Percentiles rank a stretch among this genome's conserved stretches.
phyloP scores from a whole-genome alignment of 1,140 invertebrate genomes.

The Condylostylus longicornis region DNA sequence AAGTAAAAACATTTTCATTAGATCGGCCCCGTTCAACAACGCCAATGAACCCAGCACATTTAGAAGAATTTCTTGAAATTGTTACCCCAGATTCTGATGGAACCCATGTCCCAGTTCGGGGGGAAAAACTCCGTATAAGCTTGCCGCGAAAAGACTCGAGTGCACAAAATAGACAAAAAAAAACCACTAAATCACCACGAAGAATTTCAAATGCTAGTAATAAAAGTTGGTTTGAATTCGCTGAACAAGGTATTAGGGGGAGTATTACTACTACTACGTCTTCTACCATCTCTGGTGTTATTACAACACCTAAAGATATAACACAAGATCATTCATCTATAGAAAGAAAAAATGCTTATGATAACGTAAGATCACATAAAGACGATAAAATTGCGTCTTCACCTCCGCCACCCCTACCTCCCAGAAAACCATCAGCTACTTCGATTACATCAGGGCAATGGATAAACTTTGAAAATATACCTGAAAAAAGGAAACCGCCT shows the following conservation, averaged over 20 bases:
- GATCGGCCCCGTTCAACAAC: constrained; percentile 75
- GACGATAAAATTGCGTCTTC: background rate
- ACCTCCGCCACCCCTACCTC: constrained; percentile 35
- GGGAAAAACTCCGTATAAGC: constrained; percentile 52
- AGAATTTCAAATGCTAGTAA: constrained; percentile 33
- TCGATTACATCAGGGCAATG: constrained; percentile 38
- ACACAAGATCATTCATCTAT: constrained; percentile 1
- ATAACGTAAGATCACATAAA: constrained; percentile 1
- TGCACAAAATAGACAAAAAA: constrained; percentile 19
- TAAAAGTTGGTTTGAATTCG: constrained; percentile 47
- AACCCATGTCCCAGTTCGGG: constrained; percentile 20
- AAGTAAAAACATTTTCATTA: constrained; percentile 65
- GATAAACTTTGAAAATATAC: constrained; percentile 76
- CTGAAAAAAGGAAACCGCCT: constrained; percentile 58
- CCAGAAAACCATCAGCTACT: constrained; percentile 25
- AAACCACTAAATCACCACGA: constrained; percentile 32
- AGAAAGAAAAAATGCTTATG: background rate
- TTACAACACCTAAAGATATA: constrained; percentile 6
- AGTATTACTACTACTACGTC: constrained; percentile 13
- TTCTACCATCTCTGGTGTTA: background rate
- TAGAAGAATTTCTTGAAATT: constrained; percentile 54
- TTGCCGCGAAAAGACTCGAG: constrained; percentile 43
- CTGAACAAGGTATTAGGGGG: constrained; percentile 38
- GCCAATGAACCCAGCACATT: constrained; percentile 56
- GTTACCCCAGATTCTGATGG: constrained; percentile 17